Evolutionary conservation across 2,113 vertebrate species (phyloP).

Genomic region (Chloropsis hardwickii): DNA sequence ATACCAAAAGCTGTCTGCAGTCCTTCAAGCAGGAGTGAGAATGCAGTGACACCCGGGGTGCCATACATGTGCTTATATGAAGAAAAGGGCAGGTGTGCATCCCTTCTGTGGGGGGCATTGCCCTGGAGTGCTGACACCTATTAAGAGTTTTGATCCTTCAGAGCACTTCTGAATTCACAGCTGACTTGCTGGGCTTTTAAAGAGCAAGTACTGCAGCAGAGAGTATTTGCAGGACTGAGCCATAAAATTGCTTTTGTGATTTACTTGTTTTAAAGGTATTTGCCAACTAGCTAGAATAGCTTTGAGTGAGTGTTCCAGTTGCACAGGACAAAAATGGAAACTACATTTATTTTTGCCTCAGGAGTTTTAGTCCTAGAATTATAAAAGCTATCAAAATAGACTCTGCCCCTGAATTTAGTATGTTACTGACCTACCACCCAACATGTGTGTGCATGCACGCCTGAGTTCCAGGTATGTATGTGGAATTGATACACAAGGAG

Average conservation of each 20-base stretch:
- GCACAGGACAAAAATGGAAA: neutral
- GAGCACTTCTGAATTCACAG: neutral
- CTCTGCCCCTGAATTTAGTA: neutral
- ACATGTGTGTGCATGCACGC: fast-evolving
- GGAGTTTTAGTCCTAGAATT: neutral
- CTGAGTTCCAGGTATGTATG: neutral
- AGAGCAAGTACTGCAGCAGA: neutral
- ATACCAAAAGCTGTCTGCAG: neutral
- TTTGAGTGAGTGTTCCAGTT: neutral
- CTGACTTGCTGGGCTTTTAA: neutral
- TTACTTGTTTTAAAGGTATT: neutral
- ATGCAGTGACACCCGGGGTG: neutral
- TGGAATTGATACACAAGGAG: neutral
- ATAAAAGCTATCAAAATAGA: neutral
- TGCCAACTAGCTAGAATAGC: neutral
- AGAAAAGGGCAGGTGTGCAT: neutral
- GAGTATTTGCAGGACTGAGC: neutral
- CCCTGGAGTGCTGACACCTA: neutral
- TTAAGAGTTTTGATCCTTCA: neutral
- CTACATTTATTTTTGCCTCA: neutral
- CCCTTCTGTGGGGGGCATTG: neutral
- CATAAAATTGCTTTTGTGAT: neutral
- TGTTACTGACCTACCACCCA: neutral
- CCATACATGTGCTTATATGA: fast-evolving
- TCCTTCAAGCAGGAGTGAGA: neutral